Conservation (phyloP, 2,888 invertebrate genomes). For the Eupithecia abbreviata region DNA sequence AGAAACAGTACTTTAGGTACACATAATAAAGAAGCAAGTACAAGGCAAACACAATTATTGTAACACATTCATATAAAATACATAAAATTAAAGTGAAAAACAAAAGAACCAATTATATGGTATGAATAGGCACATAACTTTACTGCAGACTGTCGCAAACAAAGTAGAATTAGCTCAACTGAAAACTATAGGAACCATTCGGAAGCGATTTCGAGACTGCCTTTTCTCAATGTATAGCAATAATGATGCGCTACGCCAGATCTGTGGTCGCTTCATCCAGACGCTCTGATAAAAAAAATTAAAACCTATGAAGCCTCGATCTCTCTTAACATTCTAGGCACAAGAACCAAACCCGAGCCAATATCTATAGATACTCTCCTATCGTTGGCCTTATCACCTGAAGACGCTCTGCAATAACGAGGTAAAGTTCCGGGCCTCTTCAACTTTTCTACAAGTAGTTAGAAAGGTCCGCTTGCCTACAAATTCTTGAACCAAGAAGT, state of each 20-base stretch:
- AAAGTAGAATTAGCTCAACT: not conserved
- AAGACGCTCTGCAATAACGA: not conserved
- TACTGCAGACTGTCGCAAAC: not conserved
- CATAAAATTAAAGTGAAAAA: too few species aligned
- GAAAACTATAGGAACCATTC: not conserved
- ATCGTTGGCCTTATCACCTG: not conserved
- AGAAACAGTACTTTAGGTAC: too few species aligned
- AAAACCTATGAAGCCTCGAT: not conserved
- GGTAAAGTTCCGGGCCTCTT: constrained; percentile 1
- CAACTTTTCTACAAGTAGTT: constrained; percentile 11
- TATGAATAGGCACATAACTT: too few species aligned
- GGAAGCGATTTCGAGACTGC: not conserved
- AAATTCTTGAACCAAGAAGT: not conserved
- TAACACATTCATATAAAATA: too few species aligned
- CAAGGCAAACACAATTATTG: too few species aligned
- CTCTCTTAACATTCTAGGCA: not conserved
- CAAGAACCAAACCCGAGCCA: not conserved
- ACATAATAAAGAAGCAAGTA: too few species aligned
- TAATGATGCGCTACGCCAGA: not conserved
- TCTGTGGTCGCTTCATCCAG: not conserved
- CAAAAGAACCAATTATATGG: too few species aligned
- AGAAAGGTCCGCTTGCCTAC: not conserved
- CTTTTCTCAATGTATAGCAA: not conserved
- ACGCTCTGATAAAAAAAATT: not conserved
- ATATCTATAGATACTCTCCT: not conserved